Evolutionary conservation across 2,888 invertebrate species (phyloP).

Genomic region (Mesorhabditis belari): DNA sequence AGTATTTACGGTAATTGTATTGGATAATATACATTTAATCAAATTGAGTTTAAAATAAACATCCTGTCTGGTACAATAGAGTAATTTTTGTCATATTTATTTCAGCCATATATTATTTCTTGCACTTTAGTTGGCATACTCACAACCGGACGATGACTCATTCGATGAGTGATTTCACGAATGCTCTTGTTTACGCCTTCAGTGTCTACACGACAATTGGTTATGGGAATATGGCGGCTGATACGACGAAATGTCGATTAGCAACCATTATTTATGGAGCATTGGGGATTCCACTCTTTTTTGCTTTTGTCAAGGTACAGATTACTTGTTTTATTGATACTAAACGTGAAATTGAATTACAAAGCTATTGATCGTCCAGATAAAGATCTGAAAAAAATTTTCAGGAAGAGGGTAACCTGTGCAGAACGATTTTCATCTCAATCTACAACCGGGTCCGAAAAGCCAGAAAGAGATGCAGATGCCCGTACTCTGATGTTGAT

Average conservation of each 20-base stretch:
- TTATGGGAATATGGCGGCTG: constrained; percentile 43
- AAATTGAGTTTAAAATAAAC: background rate
- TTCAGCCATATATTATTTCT: no score
- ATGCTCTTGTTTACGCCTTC: constrained; percentile 44
- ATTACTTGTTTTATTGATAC: background rate
- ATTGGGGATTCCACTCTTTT: constrained; percentile 43
- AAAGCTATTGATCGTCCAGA: background rate
- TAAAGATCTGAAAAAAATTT: no score
- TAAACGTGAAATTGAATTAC: background rate
- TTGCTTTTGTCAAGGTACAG: constrained; percentile 40
- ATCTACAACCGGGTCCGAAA: constrained; percentile 20
- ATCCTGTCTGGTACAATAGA: no score
- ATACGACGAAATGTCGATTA: constrained; percentile 26
- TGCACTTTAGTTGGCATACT: constrained; percentile 24
- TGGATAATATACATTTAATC: no score
- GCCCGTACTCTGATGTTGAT: background rate
- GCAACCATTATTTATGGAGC: constrained; percentile 41
- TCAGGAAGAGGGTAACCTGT: constrained; percentile 34
- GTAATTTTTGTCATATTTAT: no score
- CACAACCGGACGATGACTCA: constrained; percentile 29
- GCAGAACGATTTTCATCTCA: constrained; percentile 28
- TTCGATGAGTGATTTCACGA: constrained; percentile 39
- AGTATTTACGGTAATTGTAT: no score
- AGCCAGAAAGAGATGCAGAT: background rate
- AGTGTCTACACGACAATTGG: constrained; percentile 48